Conservation (phyloP, 2,888 invertebrate genomes). For the Melanargia galathea region DNA sequence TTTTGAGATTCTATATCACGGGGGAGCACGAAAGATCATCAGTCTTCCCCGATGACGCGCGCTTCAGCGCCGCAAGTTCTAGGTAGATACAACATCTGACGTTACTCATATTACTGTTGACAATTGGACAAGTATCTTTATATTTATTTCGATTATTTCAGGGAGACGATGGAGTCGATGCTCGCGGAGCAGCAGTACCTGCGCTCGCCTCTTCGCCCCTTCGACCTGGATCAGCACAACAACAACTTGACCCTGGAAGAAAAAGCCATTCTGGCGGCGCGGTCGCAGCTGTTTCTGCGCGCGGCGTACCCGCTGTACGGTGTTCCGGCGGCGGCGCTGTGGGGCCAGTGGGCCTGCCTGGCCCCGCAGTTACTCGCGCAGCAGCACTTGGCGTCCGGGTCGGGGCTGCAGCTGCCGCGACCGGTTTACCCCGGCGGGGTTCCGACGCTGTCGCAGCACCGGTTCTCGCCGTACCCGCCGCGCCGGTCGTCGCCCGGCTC, state of each 20-base stretch:
- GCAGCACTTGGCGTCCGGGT: constrained; percentile 83
- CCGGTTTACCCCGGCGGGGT: constrained; percentile 75
- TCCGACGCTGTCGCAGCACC: constrained; percentile 77
- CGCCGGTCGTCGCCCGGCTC: constrained; percentile 78
- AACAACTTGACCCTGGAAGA: constrained; percentile 89
- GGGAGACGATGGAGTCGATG: constrained; percentile 96
- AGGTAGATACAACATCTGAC: constrained; percentile 69
- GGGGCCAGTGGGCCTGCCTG: constrained; percentile 88
- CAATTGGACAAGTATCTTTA: constrained; percentile 40
- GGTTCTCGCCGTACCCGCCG: constrained; percentile 83
- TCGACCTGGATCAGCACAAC: constrained; percentile 87
- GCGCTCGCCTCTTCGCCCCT: constrained; percentile 88
- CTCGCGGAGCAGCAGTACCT: constrained; percentile 92
- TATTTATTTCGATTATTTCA: constrained; percentile 66
- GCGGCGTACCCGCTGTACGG: constrained; percentile 85
- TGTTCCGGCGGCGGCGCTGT: constrained; percentile 82
- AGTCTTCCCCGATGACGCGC: constrained; percentile 79
- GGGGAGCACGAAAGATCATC: constrained; percentile 79
- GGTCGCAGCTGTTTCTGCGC: constrained; percentile 88
- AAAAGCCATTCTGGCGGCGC: constrained; percentile 88
- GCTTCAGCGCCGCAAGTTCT: constrained; percentile 77
- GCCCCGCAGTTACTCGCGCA: constrained; percentile 86
- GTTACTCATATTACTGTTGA: constrained; percentile 27
- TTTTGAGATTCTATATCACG: constrained; percentile 82
- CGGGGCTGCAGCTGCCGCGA: constrained; percentile 75